Evolutionary conservation across 2,113 vertebrate species (phyloP), one percentile per base, ranked within the genome.

Genomic region (Myodes glareolus): DNA sequence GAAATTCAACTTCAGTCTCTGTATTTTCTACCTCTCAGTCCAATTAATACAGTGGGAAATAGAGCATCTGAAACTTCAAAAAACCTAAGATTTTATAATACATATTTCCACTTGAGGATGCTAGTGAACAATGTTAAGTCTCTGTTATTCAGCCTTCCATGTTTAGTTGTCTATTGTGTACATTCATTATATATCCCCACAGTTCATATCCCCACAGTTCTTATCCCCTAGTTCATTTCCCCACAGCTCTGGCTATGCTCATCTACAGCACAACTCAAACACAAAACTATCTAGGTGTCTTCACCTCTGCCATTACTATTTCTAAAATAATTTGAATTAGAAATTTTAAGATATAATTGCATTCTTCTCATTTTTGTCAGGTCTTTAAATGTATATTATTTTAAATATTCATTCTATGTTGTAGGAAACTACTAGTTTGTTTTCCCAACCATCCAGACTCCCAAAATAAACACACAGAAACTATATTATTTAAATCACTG

Each of bases 231-330:
- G n/a, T n/a, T n/a, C n/a, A n/a, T n/a, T n/a, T 2, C 67, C 3
- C 21, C 14, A 76, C 2, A 89, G 33, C 45, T 61, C 3, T 50
- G 12, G 25, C 80, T 52, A 17, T 92, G 31, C 39, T 93, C 31
- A 65, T 76, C 21, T 77, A 72, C 73, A 95, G 55, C 21, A 95
- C 33, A 95, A 84, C 50, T 93, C 27, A 68, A 94, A 95, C 16
- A 76, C 11, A 86, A 73, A 87, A 5, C 1, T 45, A 89, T 4
- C 47, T 7, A 47, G 17, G 65, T 13, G 65, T 96, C 4, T 42
- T 27, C 80, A 76, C 91, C 0, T 85, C 29, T 72, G 29, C 4
- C 45, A 86, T 4, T 50, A 36, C 1, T 14, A 77, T 55, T 39
- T 45, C 65, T 50, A 39, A 12, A 84, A 88, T 55, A 96, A 91